Evolutionary conservation across 2,888 invertebrate genomes (phyloP).

Genomic region (Brachynemurus nebulosus): DNA sequence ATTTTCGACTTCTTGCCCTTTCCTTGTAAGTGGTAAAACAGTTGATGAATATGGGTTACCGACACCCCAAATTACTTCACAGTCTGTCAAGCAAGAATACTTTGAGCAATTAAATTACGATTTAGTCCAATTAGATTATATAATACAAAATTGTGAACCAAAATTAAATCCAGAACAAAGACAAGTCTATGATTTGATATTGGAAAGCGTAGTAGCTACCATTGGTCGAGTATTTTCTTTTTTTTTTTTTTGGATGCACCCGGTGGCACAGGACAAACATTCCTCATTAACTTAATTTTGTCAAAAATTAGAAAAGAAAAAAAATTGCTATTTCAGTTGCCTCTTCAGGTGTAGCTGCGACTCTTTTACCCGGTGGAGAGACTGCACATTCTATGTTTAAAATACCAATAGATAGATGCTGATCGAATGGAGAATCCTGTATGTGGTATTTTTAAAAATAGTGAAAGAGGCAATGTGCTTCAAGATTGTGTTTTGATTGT

Average conservation of each 20-base stretch:
- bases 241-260: not conserved
- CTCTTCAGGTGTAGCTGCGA: constrained; percentile 23
- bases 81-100: no score
- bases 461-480: constrained; percentile 12
- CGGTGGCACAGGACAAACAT: not conserved
- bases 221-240: no score
- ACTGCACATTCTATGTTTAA: constrained; percentile 21
- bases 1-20: no score
- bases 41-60: no score
- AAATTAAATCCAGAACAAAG: no score
- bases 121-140: no score
- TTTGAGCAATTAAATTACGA: no score
- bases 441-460: constrained; percentile 13
- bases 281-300: not conserved
- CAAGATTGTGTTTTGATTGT: constrained; percentile 11
- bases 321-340: constrained; percentile 21
- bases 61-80: no score
- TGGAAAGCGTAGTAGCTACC: no score
- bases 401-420: constrained; percentile 11
- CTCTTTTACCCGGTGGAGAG: constrained; percentile 18
- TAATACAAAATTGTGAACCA: no score
- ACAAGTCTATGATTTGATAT: no score
- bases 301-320: constrained; percentile 10
- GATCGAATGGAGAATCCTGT: constrained; percentile 7
- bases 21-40: no score